Evolutionary conservation across 2,888 invertebrate species (phyloP).

Genomic region (Terebella lapidaria): DNA sequence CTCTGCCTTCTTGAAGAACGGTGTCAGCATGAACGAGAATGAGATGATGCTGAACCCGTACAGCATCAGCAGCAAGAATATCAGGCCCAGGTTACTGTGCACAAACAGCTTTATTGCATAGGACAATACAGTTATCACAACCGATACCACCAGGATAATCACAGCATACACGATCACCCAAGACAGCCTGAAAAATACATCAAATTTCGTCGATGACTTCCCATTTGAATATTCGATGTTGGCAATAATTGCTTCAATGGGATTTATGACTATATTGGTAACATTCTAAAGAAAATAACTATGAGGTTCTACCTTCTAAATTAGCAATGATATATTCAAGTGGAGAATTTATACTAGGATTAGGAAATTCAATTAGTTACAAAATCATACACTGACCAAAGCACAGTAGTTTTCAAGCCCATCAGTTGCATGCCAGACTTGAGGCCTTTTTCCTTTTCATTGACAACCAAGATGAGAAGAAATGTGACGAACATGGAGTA

Average conservation of each 20-base stretch:
- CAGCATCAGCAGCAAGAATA: conserved; percentile 72
- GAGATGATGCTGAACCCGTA: conserved; percentile 78
- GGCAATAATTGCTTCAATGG: too few relatives aligned
- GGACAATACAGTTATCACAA: conserved; percentile 55
- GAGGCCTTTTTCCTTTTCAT: conserved; percentile 82
- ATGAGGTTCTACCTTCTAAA: too few relatives aligned
- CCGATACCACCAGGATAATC: conserved; percentile 66
- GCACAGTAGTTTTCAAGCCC: conserved; percentile 60
- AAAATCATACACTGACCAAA: conserved; percentile 67
- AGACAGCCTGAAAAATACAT: conserved; percentile 64
- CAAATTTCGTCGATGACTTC: too few relatives aligned
- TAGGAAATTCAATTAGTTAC: too few relatives aligned
- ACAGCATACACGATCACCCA: conserved; percentile 76
- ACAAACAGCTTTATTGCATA: conserved; percentile 68
- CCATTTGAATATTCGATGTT: too few relatives aligned
- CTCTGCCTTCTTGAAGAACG: conserved; percentile 72
- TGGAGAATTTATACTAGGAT: too few relatives aligned
- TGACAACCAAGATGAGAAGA: conserved; percentile 74
- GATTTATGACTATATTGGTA: too few relatives aligned
- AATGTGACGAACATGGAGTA: conserved; percentile 73
- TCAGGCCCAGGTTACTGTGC: conserved; percentile 71
- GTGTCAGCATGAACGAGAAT: conserved; percentile 77
- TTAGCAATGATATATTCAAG: too few relatives aligned
- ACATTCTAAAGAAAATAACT: too few relatives aligned
- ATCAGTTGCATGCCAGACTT: conserved; percentile 84